These are phyloP conservation scores for Hydractinia echinata DNA, from an alignment of 30 jellyfish, hydroid and myxozoan genomes.

Conservation along the genomic window DNA sequence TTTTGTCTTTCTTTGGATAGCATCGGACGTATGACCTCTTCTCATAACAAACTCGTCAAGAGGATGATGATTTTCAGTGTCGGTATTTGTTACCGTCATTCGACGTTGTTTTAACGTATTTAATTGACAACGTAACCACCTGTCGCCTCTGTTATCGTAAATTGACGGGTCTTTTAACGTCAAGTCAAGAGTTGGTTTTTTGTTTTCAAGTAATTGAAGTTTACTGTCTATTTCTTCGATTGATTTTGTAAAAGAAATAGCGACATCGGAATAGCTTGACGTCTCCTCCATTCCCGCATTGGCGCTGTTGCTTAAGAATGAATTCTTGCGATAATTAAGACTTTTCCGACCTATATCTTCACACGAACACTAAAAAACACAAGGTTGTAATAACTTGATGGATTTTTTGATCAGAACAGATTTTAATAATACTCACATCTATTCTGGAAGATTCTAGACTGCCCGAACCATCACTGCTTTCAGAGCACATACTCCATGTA, in stretches of 20 bases:
- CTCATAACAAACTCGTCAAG: neutral
- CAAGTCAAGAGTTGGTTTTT: slow-evolving; percentile 33
- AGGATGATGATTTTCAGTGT: slow-evolving; percentile 5
- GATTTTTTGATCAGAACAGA: too few species aligned
- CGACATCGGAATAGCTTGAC: neutral
- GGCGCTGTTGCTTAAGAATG: neutral
- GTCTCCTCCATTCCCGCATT: neutral
- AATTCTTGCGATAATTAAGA: neutral
- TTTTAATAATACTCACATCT: neutral
- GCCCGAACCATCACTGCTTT: slow-evolving; percentile 34
- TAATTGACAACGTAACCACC: slow-evolving; percentile 78
- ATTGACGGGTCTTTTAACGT: slow-evolving; percentile 50
- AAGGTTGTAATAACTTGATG: neutral
- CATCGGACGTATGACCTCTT: slow-evolving; percentile 10
- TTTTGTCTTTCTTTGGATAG: neutral
- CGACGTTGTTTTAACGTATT: slow-evolving; percentile 46
- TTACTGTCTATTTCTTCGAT: slow-evolving; percentile 37
- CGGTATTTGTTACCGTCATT: neutral
- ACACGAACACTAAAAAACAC: neutral
- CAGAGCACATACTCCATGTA: slow-evolving; percentile 46
- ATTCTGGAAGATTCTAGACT: slow-evolving; percentile 19
- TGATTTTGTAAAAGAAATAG: slow-evolving; percentile 17
- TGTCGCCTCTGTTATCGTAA: slow-evolving; percentile 60
- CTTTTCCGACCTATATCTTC: neutral
- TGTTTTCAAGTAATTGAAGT: slow-evolving; percentile 22